Conservation (phyloP, 92 coral and sea anemone genomes). For the Plumapathes pennacea region DNA sequence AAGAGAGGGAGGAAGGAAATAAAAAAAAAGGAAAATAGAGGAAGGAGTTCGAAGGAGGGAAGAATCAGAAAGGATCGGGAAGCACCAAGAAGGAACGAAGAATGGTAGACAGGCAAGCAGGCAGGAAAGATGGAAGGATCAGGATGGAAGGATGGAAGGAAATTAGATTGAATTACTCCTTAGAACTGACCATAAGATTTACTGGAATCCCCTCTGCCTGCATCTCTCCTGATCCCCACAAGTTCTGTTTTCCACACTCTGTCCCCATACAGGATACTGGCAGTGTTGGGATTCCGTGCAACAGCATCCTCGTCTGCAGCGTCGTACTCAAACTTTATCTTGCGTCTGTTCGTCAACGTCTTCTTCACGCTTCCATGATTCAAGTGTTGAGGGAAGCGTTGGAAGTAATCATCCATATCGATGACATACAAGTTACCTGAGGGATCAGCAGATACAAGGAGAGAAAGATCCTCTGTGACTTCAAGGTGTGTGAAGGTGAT, state of each 20-base stretch:
- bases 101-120: too few species aligned
- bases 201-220: too few species aligned
- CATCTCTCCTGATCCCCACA: conserved; percentile 46
- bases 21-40: too few species aligned
- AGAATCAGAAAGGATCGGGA: too few species aligned
- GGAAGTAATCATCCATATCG: conserved; percentile 69
- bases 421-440: conserved; percentile 63
- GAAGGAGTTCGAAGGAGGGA: too few species aligned
- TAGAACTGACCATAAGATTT: too few species aligned
- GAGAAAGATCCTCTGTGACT: conserved; percentile 63
- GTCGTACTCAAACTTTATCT: conserved; percentile 46
- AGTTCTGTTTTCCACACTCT: conserved; percentile 90
- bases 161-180: too few species aligned
- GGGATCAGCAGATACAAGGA: conserved; percentile 60
- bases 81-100: too few species aligned
- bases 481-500: conserved; percentile 46
- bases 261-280: conserved; percentile 72
- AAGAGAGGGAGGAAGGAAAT: too few species aligned
- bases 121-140: too few species aligned
- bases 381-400: conserved; percentile 57
- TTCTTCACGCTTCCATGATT: conserved; percentile 2
- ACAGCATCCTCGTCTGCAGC: conserved; percentile 69
- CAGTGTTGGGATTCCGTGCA: conserved; percentile 40
- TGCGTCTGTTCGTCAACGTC: background rate
- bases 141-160: too few species aligned